Conservation (phyloP, 37 sponge, comb jelly and placozoan species). For the Hormiphora californensis region DNA sequence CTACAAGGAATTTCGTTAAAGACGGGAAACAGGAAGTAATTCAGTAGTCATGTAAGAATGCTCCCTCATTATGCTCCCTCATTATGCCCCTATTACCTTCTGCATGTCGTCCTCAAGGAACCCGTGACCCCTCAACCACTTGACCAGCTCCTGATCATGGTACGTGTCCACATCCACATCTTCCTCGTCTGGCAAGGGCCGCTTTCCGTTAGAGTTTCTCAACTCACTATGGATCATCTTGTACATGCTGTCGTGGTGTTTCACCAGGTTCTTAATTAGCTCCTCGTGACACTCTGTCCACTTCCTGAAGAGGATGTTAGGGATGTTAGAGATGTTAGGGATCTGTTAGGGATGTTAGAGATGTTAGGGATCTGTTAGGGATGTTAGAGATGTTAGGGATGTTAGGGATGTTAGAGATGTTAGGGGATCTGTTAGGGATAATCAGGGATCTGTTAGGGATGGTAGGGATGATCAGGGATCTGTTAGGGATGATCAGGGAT, state of each 20-base stretch:
- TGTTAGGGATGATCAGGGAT: no score
- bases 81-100: background rate
- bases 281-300: conserved; percentile 38
- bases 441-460: no score
- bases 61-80: background rate
- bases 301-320: background rate
- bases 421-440: no score
- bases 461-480: no score
- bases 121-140: conserved; percentile 2
- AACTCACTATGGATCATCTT: background rate
- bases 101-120: conserved; percentile 19
- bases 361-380: no score
- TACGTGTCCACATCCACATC: conserved; percentile 23
- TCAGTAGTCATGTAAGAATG: background rate
- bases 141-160: conserved; percentile 43
- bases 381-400: no score
- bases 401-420: no score
- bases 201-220: conserved; percentile 31
- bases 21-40: background rate
- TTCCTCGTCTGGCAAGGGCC: background rate
- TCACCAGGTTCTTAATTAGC: background rate
- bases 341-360: no score
- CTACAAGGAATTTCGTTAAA: background rate
- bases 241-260: conserved; percentile 5
- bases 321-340: background rate